Evolutionary conservation across 2,113 vertebrate genomes (phyloP).

Genomic region (Proteles cristata): DNA sequence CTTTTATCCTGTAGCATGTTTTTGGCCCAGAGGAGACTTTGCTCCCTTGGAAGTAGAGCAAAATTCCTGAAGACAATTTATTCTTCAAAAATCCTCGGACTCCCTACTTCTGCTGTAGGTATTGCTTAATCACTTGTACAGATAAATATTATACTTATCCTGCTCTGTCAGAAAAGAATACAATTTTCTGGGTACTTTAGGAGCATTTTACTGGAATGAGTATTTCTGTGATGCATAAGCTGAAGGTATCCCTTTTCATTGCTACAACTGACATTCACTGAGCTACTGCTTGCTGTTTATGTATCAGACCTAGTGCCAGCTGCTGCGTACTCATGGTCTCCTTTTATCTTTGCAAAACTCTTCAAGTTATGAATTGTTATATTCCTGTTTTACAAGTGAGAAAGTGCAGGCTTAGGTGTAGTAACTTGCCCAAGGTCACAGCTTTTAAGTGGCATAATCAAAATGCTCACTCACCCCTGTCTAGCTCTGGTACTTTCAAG

Average conservation of each 20-base stretch:
- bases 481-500: background rate
- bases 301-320: background rate
- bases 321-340: background rate
- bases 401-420: background rate
- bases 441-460: background rate
- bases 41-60: constrained; percentile 71
- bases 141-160: constrained; percentile 7
- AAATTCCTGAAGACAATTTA: constrained; percentile 78
- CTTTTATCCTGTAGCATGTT: constrained; percentile 85
- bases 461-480: background rate
- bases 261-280: background rate
- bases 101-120: constrained; percentile 86
- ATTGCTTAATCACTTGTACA: constrained; percentile 65
- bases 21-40: constrained; percentile 80
- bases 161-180: background rate
- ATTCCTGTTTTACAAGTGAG: background rate
- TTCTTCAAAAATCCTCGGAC: constrained; percentile 75
- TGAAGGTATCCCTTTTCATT: background rate
- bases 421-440: background rate
- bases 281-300: background rate
- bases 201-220: background rate
- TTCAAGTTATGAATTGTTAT: background rate
- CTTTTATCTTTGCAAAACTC: background rate
- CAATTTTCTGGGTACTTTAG: background rate
- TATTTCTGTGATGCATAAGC: background rate